Evolutionary conservation across 2,797 vertebrate genomes (phyloP).

Genomic region (Peromyscus attwateri): DNA sequence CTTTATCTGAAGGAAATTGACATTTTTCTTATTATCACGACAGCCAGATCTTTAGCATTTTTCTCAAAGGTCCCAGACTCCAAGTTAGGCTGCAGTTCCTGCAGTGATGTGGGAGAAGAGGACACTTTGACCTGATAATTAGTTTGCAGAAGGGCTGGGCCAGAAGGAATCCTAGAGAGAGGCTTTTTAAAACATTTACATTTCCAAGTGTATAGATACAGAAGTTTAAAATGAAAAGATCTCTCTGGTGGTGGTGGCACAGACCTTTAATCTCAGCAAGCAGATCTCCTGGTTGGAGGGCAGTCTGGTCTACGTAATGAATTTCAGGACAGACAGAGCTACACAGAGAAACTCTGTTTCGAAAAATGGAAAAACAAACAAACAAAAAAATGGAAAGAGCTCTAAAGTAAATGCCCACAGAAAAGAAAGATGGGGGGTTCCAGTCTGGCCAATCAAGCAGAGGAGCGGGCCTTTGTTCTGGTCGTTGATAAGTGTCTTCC

Average conservation of each 20-base stretch:
- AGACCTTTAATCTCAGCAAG: neutral
- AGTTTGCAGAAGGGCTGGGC: neutral
- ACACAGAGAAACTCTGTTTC: neutral
- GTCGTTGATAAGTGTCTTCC: accelerated
- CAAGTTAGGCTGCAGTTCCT: neutral
- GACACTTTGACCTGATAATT: neutral
- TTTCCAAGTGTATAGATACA: neutral
- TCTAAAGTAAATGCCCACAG: neutral
- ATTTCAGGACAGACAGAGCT: neutral
- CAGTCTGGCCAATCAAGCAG: neutral
- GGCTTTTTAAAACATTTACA: neutral
- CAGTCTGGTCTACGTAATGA: neutral
- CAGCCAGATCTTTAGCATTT: neutral
- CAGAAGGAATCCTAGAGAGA: neutral
- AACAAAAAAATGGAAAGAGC: neutral
- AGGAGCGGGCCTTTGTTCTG: neutral
- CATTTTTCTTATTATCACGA: neutral
- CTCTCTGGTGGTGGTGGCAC: neutral
- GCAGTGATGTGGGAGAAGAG: no score
- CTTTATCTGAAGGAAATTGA: neutral
- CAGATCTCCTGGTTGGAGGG: neutral
- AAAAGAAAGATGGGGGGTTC: neutral
- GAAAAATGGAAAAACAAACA: neutral
- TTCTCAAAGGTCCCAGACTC: neutral
- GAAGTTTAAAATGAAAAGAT: neutral